Evolutionary conservation across 2,797 vertebrate genomes (phyloP), one percentile per base, ranked within the genome.

Genomic region (Melanotaenia parkinsoni): DNA sequence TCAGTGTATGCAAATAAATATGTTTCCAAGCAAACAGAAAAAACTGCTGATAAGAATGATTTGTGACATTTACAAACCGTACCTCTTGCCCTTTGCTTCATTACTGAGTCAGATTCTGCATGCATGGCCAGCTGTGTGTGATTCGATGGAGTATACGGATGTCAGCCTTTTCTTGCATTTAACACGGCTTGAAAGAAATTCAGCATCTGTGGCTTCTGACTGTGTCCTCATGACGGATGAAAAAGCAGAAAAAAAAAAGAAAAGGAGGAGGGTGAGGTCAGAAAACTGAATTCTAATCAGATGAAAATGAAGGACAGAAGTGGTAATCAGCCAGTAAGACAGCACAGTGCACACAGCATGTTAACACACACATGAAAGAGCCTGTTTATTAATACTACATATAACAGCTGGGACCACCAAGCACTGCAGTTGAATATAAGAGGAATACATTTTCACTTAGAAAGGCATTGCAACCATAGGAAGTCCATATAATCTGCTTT

Each of bases 351-450:
- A 58, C 59, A 50, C 73, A 59, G 67, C 53, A 58, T 74, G 80
- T 69, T 81, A 70, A 67, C 54, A 58, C 71, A 76, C 58, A 59
- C 26, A 57, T 12, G 61, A 35, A 74, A 54, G 35, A 56, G 53
- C 32, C 53, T 28, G 8, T 82, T 84, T 82, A 86, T 88, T 88
- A 91, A 86, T 82, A 53, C 86, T 77, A 86, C 81, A 88, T 83
- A 68, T 58, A 33, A 86, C 50, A 73, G 57, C 72, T 67, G 35
- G 56, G 5, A 63, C 62, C 53, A 16, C 47, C 7, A 63, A 72
- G 73, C 33, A 47, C 13, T 35, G 33, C 54, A 33, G 3, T 63
- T 77, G 65, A 40, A 66, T 30, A 62, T 18, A 43, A 63, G 33
- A 30, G 32, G 16, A 53, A 58, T 11, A 22, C 6, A 37, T 18